phyloP scores from a whole-genome alignment of 1,140 invertebrate species.

The Phthorimaea operculella region DNA sequence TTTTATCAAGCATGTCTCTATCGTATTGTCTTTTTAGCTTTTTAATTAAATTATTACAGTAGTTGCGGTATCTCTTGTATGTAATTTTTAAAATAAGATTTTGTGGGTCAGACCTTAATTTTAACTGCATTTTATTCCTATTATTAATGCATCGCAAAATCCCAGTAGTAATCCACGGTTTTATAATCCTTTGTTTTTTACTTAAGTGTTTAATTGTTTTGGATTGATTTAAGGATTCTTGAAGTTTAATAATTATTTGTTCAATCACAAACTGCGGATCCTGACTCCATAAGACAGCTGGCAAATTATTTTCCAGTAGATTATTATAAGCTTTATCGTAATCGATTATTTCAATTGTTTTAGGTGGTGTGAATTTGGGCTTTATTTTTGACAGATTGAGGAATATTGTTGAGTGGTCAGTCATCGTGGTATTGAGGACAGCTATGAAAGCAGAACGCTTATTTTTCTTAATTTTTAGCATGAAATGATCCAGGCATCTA shows the following conservation, averaged over 20 bases:
- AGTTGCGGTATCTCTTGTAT: constrained; percentile 8
- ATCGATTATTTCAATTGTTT: not conserved
- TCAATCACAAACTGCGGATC: not conserved
- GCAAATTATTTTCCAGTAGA: not conserved
- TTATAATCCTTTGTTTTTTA: not conserved
- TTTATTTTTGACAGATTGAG: not conserved
- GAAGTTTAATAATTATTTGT: not conserved
- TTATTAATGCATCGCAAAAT: not conserved
- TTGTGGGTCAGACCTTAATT: not conserved
- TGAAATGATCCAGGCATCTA: not conserved
- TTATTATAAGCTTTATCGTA: not conserved
- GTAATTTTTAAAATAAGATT: constrained; percentile 1
- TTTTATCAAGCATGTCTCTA: not conserved
- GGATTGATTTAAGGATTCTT: not conserved
- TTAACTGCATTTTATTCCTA: not conserved
- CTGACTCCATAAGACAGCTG: not conserved
- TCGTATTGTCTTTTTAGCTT: constrained; percentile 2
- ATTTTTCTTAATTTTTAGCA: not conserved
- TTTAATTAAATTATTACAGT: not conserved
- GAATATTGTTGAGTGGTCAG: not conserved
- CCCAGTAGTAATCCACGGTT: constrained; percentile 3
- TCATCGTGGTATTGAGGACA: not conserved
- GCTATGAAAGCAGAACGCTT: not conserved
- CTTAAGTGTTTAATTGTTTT: not conserved
- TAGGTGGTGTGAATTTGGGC: not conserved